These are phyloP conservation scores for Uloborus plumipes DNA, from an alignment of 2,888 invertebrate genomes.

Conservation along the genomic window DNA sequence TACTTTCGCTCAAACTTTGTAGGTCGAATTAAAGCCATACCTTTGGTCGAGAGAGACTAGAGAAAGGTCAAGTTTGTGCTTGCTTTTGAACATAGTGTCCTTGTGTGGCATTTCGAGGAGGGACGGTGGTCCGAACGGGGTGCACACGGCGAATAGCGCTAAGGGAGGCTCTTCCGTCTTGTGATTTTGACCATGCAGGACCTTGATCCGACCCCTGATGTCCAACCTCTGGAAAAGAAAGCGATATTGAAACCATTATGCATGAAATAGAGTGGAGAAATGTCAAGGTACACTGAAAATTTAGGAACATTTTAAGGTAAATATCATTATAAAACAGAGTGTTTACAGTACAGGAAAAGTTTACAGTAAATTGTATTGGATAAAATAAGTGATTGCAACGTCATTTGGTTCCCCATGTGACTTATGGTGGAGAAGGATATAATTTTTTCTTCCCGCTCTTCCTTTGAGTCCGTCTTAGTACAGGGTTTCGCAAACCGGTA, in stretches of 20 bases:
- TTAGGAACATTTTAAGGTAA: not conserved
- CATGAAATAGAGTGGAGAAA: not conserved
- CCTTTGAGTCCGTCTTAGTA: too few relatives aligned
- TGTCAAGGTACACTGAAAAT: not conserved
- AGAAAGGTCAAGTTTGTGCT: slow-evolving; percentile 97
- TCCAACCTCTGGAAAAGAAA: slow-evolving; percentile 85
- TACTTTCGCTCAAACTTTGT: too few relatives aligned
- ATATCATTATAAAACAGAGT: too few relatives aligned
- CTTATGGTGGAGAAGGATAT: too few relatives aligned
- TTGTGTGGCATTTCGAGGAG: slow-evolving; percentile 96
- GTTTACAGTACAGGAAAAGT: too few relatives aligned
- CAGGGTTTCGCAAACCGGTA: too few relatives aligned
- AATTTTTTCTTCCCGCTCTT: too few relatives aligned
- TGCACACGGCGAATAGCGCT: slow-evolving; percentile 97
- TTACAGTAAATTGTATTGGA: too few relatives aligned
- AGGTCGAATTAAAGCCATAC: not conserved
- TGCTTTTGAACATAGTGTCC: slow-evolving; percentile 99
- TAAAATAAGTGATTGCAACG: too few relatives aligned
- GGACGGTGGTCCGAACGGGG: slow-evolving; percentile 99
- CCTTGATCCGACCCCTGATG: slow-evolving; percentile 95
- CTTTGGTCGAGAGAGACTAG: slow-evolving; percentile 96
- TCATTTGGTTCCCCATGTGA: too few relatives aligned
- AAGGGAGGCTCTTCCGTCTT: slow-evolving; percentile 92
- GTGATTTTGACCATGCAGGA: slow-evolving; percentile 95
- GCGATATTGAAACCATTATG: not conserved